phyloP scores from a whole-genome alignment of 2,888 invertebrate species.

The Doris montereyensis region DNA sequence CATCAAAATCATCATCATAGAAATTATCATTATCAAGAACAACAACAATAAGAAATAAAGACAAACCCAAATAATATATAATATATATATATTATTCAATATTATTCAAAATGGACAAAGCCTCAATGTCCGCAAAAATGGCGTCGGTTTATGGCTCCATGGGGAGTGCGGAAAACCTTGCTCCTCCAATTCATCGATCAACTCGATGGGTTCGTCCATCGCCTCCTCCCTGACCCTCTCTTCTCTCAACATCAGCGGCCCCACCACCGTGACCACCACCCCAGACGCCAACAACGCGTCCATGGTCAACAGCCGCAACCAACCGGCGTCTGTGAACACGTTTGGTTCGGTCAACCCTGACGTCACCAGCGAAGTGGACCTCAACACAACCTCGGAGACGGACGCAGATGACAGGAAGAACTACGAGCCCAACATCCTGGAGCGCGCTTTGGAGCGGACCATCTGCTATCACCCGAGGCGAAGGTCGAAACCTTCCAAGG shows the following conservation, averaged over 20 bases:
- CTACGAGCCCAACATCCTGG: slow-evolving; percentile 34
- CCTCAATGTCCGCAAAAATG: too few relatives aligned
- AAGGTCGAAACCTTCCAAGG: slow-evolving; percentile 2
- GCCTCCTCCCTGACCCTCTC: background rate
- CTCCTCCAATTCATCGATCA: slow-evolving; percentile 4
- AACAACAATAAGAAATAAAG: too few relatives aligned
- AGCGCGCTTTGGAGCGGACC: slow-evolving; percentile 36
- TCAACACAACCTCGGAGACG: slow-evolving; percentile 36
- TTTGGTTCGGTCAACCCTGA: slow-evolving; percentile 37
- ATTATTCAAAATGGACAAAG: too few relatives aligned
- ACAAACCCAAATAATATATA: too few relatives aligned
- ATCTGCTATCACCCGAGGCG: slow-evolving; percentile 35
- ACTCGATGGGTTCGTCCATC: background rate
- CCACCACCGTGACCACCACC: background rate
- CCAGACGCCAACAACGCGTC: background rate
- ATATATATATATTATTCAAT: too few relatives aligned
- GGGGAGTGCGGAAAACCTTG: background rate
- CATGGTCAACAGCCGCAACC: background rate
- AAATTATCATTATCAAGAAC: too few relatives aligned
- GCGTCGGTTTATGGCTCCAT: background rate
- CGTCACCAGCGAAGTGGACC: slow-evolving; percentile 40
- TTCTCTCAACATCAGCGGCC: background rate
- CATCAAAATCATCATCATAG: too few relatives aligned
- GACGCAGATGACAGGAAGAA: slow-evolving; percentile 27
- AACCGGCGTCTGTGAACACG: slow-evolving; percentile 36